These are phyloP conservation scores for Nothocercus nigrocapillus DNA, from an alignment of 2,113 vertebrate species.

Conservation along the genomic window DNA sequence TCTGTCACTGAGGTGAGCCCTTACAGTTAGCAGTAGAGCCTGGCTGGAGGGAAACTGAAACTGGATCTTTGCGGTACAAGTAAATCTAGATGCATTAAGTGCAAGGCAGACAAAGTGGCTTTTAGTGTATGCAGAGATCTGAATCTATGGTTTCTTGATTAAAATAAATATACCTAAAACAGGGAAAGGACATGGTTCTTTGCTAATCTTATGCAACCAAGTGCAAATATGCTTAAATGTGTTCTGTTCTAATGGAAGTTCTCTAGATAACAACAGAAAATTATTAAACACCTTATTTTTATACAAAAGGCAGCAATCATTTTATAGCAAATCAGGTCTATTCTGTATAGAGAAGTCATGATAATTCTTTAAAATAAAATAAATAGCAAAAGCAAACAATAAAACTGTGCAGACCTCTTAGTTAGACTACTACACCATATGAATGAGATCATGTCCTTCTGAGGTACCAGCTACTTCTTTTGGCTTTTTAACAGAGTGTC, in stretches of 20 bases:
- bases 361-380: not conserved
- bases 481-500: not conserved
- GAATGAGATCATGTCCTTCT: not conserved
- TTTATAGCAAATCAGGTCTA: conserved; percentile 6
- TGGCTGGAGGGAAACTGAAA: not conserved
- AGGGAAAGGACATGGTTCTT: not conserved
- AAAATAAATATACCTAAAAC: conserved; percentile 30
- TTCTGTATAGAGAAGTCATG: not conserved
- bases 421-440: not conserved
- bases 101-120: not conserved
- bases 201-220: conserved; percentile 26
- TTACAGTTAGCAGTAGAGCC: not conserved
- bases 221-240: conserved; percentile 13
- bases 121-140: not conserved
- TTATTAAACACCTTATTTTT: conserved; percentile 31
- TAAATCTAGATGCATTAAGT: not conserved
- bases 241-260: conserved; percentile 42
- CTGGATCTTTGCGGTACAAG: not conserved
- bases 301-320: conserved; percentile 1
- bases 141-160: conserved; percentile 17
- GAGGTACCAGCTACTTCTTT: not conserved
- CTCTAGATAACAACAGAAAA: conserved; percentile 24
- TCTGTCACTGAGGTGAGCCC: not conserved
- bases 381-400: not conserved
- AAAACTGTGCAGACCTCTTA: not conserved